These are phyloP conservation scores for Craseonycteris thonglongyai DNA, from an alignment of 2,113 vertebrate genomes.

Conservation along the genomic window DNA sequence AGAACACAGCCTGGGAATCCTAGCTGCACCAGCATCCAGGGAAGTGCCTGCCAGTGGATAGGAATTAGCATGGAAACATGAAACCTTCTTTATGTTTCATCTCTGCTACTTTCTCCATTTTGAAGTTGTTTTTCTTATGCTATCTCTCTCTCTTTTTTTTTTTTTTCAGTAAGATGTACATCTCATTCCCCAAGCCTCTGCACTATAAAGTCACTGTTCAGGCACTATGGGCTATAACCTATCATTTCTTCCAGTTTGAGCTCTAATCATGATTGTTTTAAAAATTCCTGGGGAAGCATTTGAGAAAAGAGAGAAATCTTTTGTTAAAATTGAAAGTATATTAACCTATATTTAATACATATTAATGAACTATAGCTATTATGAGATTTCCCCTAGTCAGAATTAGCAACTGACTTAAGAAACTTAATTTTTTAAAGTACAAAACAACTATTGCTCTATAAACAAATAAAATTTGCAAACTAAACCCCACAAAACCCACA, in stretches of 20 bases:
- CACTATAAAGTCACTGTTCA: not conserved
- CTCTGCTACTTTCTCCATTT: not conserved
- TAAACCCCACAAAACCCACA: not conserved
- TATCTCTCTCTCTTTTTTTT: not conserved
- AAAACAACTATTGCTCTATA: not conserved
- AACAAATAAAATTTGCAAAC: not conserved
- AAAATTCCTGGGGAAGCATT: not conserved
- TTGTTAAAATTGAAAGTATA: not conserved
- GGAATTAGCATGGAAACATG: not conserved
- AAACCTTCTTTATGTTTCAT: not conserved
- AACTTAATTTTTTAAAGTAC: not conserved
- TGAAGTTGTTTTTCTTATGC: not conserved
- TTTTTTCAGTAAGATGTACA: not conserved
- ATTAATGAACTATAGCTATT: not conserved
- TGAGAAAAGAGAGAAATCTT: constrained; percentile 24
- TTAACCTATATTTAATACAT: not conserved
- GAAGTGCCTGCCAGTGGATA: not conserved
- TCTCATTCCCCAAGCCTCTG: not conserved
- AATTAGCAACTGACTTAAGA: not conserved
- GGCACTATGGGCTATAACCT: not conserved
- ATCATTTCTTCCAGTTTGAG: not conserved
- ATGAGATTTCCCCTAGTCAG: not conserved
- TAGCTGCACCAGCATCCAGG: not conserved
- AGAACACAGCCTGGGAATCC: not conserved
- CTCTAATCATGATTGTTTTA: not conserved